A percentile compares a stretch with the other conserved stretches of the same genome.
Evolutionary conservation across 2,113 vertebrate genomes (phyloP).

Genomic region (Lutjanus erythropterus): DNA sequence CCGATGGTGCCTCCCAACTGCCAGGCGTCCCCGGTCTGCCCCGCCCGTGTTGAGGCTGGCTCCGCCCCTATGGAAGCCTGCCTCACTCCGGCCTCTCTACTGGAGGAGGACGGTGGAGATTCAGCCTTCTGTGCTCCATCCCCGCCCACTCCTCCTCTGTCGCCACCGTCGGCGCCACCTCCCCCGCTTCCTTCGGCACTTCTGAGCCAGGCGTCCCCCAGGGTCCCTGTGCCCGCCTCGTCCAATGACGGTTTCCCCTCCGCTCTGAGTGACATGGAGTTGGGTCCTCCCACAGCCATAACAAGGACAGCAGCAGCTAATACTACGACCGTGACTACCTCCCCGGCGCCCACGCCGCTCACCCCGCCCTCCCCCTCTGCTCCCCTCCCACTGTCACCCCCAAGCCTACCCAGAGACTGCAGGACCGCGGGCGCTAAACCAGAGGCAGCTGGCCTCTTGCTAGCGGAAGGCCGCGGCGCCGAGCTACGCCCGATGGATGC

Average conservation of each 20-base stretch:
- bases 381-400: slow-evolving; percentile 28
- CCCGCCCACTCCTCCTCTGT: slow-evolving; percentile 78
- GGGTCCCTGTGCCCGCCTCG: slow-evolving; percentile 74
- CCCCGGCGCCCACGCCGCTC: slow-evolving; percentile 72
- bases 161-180: slow-evolving; percentile 86
- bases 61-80: slow-evolving; percentile 87
- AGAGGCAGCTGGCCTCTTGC: slow-evolving; percentile 79
- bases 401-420: slow-evolving; percentile 81
- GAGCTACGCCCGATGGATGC: slow-evolving; percentile 90
- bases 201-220: slow-evolving; percentile 75
- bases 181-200: slow-evolving; percentile 68
- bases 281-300: slow-evolving; percentile 83
- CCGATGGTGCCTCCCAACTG: slow-evolving; percentile 67
- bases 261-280: slow-evolving; percentile 93
- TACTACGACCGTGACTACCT: slow-evolving; percentile 91
- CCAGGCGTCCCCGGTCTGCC: slow-evolving; percentile 49
- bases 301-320: slow-evolving; percentile 77
- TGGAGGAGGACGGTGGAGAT: slow-evolving; percentile 90
- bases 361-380: slow-evolving; percentile 47
- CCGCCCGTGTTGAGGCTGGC: slow-evolving; percentile 70
- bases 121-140: slow-evolving; percentile 89
- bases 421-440: slow-evolving; percentile 81
- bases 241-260: slow-evolving; percentile 91
- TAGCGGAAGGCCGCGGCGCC: slow-evolving; percentile 82
- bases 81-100: slow-evolving; percentile 95